Conservation (phyloP, 2,113 vertebrate species). For the Albula goreensis region DNA sequence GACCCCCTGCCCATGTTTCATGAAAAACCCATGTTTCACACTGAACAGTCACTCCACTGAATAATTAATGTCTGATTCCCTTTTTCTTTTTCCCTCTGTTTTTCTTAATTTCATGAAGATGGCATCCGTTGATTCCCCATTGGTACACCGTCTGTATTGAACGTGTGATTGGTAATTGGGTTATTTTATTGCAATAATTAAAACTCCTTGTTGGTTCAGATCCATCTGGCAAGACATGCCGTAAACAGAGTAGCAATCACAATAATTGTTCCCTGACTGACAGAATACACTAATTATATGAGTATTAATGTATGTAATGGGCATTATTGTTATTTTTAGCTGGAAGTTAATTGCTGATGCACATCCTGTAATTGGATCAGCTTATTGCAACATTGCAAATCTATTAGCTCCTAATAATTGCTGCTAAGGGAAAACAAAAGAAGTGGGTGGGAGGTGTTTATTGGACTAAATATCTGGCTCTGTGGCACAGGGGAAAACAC, state of each 20-base stretch:
- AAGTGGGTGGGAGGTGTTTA: constrained; percentile 77
- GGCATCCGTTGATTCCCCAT: not conserved
- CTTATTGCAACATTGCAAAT: constrained; percentile 79
- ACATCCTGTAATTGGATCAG: constrained; percentile 81
- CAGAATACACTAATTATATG: constrained; percentile 81
- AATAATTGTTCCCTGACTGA: constrained; percentile 75
- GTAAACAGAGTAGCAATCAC: constrained; percentile 77
- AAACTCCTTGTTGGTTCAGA: constrained; percentile 69
- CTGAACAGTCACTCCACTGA: no score
- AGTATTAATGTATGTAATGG: constrained; percentile 81
- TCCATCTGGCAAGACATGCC: constrained; percentile 75
- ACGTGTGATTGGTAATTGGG: constrained; percentile 50
- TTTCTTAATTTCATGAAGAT: not conserved
- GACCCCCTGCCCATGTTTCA: constrained; percentile 50
- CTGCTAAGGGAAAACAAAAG: constrained; percentile 74
- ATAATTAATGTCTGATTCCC: constrained; percentile 35
- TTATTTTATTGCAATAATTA: constrained; percentile 61
- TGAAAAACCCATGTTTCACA: not conserved
- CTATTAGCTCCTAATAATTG: constrained; percentile 81
- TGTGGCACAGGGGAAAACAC: constrained; percentile 49
- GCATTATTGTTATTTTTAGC: constrained; percentile 84
- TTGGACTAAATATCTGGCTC: constrained; percentile 68
- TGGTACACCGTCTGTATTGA: constrained; percentile 12
- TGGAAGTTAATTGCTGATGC: constrained; percentile 82
- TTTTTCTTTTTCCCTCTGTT: not conserved